A percentile compares a stretch with the other conserved stretches of the same genome.
Evolutionary conservation across 2,888 invertebrate genomes (phyloP).

Genomic region (Drosophila colorata): DNA sequence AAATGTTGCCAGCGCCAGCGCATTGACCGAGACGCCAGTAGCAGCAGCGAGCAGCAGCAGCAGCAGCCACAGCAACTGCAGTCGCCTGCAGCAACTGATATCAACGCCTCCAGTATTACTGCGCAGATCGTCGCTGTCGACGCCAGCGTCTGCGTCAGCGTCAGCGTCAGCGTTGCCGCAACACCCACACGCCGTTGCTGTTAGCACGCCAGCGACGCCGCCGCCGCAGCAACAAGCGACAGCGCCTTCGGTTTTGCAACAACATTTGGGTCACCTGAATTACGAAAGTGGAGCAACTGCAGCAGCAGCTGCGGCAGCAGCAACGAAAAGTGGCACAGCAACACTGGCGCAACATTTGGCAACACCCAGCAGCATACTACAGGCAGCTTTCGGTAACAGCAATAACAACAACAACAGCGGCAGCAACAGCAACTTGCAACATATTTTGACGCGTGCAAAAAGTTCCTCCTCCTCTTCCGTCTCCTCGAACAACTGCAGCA

Average conservation of each 20-base stretch:
- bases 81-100: conserved; percentile 84
- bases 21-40: conserved; percentile 48
- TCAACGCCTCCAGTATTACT: conserved; percentile 82
- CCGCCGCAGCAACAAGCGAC: conserved; percentile 47
- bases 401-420: conserved; percentile 49
- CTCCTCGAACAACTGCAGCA: conserved; percentile 72
- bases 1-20: conserved; percentile 50
- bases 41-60: conserved; percentile 52
- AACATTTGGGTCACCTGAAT: conserved; percentile 85
- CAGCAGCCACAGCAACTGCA: conserved; percentile 76
- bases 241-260: conserved; percentile 81
- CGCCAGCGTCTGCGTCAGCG: conserved; percentile 35
- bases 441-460: conserved; percentile 76
- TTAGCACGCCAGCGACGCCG: conserved; percentile 50
- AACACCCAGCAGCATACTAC: conserved; percentile 79
- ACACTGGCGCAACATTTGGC: conserved; percentile 82
- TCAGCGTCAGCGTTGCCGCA: conserved; percentile 40
- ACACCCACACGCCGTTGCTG: conserved; percentile 57
- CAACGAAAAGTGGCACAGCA: conserved; percentile 73
- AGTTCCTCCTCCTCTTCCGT: conserved; percentile 60
- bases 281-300: conserved; percentile 79
- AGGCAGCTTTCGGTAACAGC: conserved; percentile 70
- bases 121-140: conserved; percentile 71
- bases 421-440: conserved; percentile 66
- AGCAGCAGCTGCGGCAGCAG: conserved; percentile 55